Base-by-base conservation (phyloP, 2,888 invertebrate genomes). In the Diarsia rubi region DNA sequence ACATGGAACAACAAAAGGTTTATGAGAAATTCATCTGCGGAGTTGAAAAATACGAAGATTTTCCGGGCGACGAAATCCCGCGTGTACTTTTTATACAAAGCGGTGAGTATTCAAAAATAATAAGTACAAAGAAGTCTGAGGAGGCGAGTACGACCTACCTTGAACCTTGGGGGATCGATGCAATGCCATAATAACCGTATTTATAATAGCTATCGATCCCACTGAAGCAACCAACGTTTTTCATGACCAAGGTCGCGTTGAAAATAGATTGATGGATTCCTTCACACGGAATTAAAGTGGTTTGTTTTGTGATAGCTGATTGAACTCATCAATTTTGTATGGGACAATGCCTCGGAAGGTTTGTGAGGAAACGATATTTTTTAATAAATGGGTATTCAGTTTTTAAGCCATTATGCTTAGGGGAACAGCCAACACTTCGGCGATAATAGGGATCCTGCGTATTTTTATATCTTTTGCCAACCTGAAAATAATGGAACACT, bases 241-340 rank as follows among this genome's bases (percentile, higher is more conserved):
- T 91, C 93, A 92, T 84, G 90, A 90, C 90, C 94, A 94, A 94
- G 94, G 94, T 86, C 90, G 85, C 79, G 84, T 78, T 90, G 88
- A 85, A 92, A 92, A 93, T 90, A 91, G 90, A 90, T 89, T 88
- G 84, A 88, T 88, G 78, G 79, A 81, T 85, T 68, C 67, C 81
- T 85, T 79, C 67, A 72, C 69, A 73, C 75, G 60, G 73, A 75
- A 83, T 87, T 78, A 79, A 85, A 85, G 75, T 75, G 77, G 79
- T 78, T 44, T 78, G 79, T 78, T 82, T 79, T 78, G 73, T 79
- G 75, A 76, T 79, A 69, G 70, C 74, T 74, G 79, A 81, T 74
- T 75, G 66, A 64, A 45, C 75, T 86, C 81, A 84, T 86, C 72
- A 84, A 81, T 84, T 84, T 78, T 45, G 16, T 67, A 66, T 66